Base-by-base conservation (phyloP, 2,888 invertebrate genomes). In the Scaptomyza tumidula region DNA sequence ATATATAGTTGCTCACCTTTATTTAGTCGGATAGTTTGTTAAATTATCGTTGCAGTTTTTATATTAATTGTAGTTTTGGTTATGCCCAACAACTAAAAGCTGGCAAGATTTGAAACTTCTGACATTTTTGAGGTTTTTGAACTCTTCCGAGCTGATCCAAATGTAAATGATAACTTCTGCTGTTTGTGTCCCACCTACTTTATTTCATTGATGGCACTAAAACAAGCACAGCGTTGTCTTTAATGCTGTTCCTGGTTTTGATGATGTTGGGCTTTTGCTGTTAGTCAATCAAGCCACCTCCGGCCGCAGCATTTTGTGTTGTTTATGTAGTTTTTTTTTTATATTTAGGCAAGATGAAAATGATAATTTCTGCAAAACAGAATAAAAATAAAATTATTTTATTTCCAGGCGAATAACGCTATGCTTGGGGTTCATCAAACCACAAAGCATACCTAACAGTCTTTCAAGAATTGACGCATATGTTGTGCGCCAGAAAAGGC, bases 351-450 rank as follows among this genome's bases (percentile, higher is more conserved):
- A 79, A 86, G 83, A 88, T 85, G 76, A 78, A 88, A 87, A 90
- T 90, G 90, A 85, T 86, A 90, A 89, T 90, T 84, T 81, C 89
- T 90, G 89, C 69, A 90, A 86, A 75, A 67, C 44, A 70, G 56
- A 74, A 60, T 49, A 52, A 56, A 3, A 0, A 14, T 1, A 46
- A 14, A 27, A 9, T 24, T 16, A 37, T 14, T 49, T 61, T 45
- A 50, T 54, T 59, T 63, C 49, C 49, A 70, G 59, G 66, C 48
- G 49, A 70, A 57, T 56, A 43, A 77, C 78, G 65, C 50, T 62
- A 56, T 49, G 53, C 24, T 53, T 50, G 60, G 19, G 46, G 85
- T 80, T 78, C 72, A 87, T 57, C 76, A 72, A 84, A 85, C 88
- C 70, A 53, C 55, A 57, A 43, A 60, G 59, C 55, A 57, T 53